Conservation (phyloP, 2,888 invertebrate genomes). For the Physocephala rufipes region DNA sequence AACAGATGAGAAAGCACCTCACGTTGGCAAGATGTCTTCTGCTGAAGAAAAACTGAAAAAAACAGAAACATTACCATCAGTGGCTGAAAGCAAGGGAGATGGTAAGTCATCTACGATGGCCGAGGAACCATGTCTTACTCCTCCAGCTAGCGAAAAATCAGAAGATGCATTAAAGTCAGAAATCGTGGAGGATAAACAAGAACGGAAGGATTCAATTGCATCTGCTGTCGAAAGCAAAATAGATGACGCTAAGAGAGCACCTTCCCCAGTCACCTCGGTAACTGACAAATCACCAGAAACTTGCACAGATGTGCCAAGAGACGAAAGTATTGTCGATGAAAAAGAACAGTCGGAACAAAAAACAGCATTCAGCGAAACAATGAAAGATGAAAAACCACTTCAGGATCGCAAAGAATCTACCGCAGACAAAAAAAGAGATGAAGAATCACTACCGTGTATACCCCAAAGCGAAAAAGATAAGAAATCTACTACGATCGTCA, state of each 20-base stretch:
- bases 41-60: conserved; percentile 26
- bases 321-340: conserved; percentile 36
- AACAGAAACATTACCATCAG: conserved; percentile 39
- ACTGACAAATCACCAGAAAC: conserved; percentile 30
- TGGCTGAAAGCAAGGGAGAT: conserved; percentile 30
- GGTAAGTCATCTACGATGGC: conserved; percentile 11
- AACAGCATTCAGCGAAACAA: conserved; percentile 32
- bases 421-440: too few relatives aligned
- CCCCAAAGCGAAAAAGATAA: too few relatives aligned
- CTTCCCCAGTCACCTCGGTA: conserved; percentile 32
- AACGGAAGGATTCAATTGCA: neutral
- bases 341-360: conserved; percentile 7
- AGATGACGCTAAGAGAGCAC: conserved; percentile 23
- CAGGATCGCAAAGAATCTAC: conserved; percentile 20
- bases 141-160: conserved; percentile 11
- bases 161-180: conserved; percentile 33
- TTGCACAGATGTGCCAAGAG: conserved; percentile 36
- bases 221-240: conserved; percentile 35
- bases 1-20: conserved; percentile 36
- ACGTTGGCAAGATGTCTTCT: neutral
- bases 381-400: conserved; percentile 38
- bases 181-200: conserved; percentile 14
- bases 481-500: too few relatives aligned
- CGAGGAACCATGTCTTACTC: conserved; percentile 44
- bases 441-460: too few relatives aligned